Percentiles rank a stretch among this genome's conserved stretches.
These are phyloP conservation scores for Zygogramma bicolorata DNA, from an alignment of 2,888 invertebrate genomes.

Conservation along the genomic window DNA sequence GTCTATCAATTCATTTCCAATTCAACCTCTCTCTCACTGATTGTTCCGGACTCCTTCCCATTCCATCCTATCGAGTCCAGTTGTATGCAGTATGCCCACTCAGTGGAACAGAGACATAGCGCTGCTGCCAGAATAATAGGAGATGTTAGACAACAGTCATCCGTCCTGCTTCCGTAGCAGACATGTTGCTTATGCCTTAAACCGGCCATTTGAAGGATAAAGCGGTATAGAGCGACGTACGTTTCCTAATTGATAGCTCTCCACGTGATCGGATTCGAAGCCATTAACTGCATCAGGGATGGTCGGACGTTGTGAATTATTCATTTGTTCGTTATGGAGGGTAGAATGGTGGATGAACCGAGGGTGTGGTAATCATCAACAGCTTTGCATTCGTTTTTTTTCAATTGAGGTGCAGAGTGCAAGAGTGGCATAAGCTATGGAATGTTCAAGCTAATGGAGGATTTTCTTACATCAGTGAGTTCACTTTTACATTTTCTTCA, in stretches of 20 bases:
- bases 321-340: slow-evolving; percentile 35
- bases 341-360: background rate
- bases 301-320: slow-evolving; percentile 55
- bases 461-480: too few species aligned
- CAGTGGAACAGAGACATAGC: slow-evolving; percentile 15
- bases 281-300: slow-evolving; percentile 58
- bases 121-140: slow-evolving; percentile 25
- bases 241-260: slow-evolving; percentile 57
- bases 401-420: too few species aligned
- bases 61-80: background rate
- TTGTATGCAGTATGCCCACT: background rate
- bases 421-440: too few species aligned
- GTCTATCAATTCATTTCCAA: too few species aligned
- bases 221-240: slow-evolving; percentile 42
- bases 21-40: too few species aligned
- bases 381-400: too few species aligned
- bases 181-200: slow-evolving; percentile 57
- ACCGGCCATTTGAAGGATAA: slow-evolving; percentile 29
- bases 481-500: too few species aligned
- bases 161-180: slow-evolving; percentile 52
- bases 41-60: too few species aligned
- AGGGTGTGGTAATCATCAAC: too few species aligned
- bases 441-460: too few species aligned
- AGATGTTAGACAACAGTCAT: slow-evolving; percentile 30
- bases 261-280: slow-evolving; percentile 53